Evolutionary conservation across 1,140 invertebrate genomes (phyloP).

Genomic region (Microvelia longipes): DNA sequence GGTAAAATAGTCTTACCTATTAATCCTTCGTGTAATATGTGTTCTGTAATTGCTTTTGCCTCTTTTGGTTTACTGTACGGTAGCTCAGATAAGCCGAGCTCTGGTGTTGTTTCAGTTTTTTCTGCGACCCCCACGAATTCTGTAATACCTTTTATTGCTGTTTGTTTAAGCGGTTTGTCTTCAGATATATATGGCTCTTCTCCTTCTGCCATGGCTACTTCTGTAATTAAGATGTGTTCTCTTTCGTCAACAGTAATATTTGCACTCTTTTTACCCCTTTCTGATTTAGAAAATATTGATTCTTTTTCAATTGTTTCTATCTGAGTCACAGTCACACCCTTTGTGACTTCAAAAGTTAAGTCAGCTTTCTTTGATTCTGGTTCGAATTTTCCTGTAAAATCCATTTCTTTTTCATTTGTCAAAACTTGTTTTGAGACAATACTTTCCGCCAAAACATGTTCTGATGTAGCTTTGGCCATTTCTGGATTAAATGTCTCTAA

Average conservation of each 20-base stretch:
- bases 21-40: constrained; percentile 25
- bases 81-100: constrained; percentile 26
- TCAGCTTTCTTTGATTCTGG: constrained; percentile 21
- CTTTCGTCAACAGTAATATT: constrained; percentile 33
- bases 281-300: background rate
- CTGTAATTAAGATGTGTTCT: constrained; percentile 33
- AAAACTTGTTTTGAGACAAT: constrained; percentile 15
- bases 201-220: constrained; percentile 29
- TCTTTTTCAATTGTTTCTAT: constrained; percentile 34
- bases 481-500: constrained; percentile 21
- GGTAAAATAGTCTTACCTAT: constrained; percentile 21
- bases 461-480: constrained; percentile 21
- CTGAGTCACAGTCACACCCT: constrained; percentile 32
- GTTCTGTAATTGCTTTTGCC: constrained; percentile 26
- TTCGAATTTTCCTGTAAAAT: constrained; percentile 25
- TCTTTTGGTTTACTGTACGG: constrained; percentile 15
- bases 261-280: constrained; percentile 13
- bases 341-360: constrained; percentile 24
- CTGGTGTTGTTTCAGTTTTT: constrained; percentile 26
- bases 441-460: constrained; percentile 21
- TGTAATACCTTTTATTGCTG: constrained; percentile 9
- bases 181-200: constrained; percentile 29
- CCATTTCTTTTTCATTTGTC: constrained; percentile 21
- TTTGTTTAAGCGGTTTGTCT: constrained; percentile 31
- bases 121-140: constrained; percentile 27